phyloP scores from a whole-genome alignment of 1,140 invertebrate genomes.

The Onthophagus taurus region DNA sequence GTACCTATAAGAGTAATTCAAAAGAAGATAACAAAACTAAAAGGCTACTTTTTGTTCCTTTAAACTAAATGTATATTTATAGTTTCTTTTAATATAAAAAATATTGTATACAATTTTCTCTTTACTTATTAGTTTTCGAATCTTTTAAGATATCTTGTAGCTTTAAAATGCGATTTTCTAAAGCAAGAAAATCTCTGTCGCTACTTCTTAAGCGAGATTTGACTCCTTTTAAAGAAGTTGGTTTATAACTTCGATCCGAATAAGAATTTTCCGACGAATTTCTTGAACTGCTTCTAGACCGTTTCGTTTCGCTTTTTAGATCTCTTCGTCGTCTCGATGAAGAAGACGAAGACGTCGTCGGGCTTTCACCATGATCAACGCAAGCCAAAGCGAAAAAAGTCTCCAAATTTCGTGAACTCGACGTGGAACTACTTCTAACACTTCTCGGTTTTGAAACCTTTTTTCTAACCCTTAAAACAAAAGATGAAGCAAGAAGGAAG shows the following conservation, averaged over 20 bases:
- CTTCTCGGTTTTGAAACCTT: slow-evolving; percentile 12
- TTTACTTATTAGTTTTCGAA: too few relatives aligned
- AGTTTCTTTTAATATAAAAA: too few relatives aligned
- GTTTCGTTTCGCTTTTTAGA: neutral
- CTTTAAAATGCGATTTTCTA: slow-evolving; percentile 5
- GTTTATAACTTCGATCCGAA: neutral
- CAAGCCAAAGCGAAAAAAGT: slow-evolving; percentile 1
- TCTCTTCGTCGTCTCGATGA: neutral
- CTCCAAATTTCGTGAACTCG: slow-evolving; percentile 18
- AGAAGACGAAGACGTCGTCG: too few relatives aligned
- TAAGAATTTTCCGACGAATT: slow-evolving; percentile 6
- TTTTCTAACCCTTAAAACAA: neutral
- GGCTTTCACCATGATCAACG: neutral
- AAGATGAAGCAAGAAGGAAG: neutral
- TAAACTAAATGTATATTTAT: too few relatives aligned
- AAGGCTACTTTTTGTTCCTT: too few relatives aligned
- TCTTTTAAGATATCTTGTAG: slow-evolving; percentile 8
- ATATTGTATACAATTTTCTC: too few relatives aligned
- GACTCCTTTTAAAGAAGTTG: slow-evolving; percentile 1
- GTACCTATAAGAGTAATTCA: too few relatives aligned
- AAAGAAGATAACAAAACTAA: too few relatives aligned
- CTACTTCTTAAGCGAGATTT: slow-evolving; percentile 2
- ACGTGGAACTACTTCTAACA: slow-evolving; percentile 18
- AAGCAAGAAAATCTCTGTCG: neutral
- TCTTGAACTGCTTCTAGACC: neutral